Evolutionary conservation across 2,797 vertebrate species (phyloP).

Genomic region (Takifugu rubripes): DNA sequence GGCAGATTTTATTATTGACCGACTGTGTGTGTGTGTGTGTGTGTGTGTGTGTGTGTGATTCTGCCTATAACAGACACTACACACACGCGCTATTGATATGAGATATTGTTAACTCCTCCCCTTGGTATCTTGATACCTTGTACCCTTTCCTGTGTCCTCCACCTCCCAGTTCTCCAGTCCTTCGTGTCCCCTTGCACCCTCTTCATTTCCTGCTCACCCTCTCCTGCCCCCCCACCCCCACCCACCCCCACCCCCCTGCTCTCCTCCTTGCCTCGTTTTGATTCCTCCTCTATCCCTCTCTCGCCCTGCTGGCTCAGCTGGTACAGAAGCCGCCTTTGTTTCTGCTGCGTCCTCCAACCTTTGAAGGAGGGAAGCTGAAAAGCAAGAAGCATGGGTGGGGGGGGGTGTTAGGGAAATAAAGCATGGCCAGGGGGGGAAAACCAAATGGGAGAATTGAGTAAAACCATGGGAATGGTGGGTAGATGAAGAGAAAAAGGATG

Average conservation of each 20-base stretch:
- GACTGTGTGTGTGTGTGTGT: slow-evolving; percentile 5
- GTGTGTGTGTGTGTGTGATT: slow-evolving; percentile 14
- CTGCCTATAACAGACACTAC: slow-evolving; percentile 40
- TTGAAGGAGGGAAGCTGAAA: slow-evolving; percentile 54
- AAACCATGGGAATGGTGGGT: slow-evolving; percentile 15
- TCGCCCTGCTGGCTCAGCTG: slow-evolving; percentile 66
- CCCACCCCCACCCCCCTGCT: slow-evolving; percentile 52
- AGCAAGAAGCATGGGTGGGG: slow-evolving; percentile 8
- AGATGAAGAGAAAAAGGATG: slow-evolving; percentile 7
- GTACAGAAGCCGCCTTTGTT: slow-evolving; percentile 67
- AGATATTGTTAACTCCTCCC: slow-evolving; percentile 18
- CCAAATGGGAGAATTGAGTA: slow-evolving; percentile 25
- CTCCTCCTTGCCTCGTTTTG: slow-evolving; percentile 39
- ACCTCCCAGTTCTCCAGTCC: neutral
- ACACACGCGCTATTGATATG: slow-evolving; percentile 31
- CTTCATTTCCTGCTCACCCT: slow-evolving; percentile 31
- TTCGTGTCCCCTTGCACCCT: neutral
- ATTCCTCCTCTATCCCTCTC: slow-evolving; percentile 30
- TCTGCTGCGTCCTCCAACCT: slow-evolving; percentile 54
- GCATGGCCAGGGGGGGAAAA: slow-evolving; percentile 22
- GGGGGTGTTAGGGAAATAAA: slow-evolving; percentile 14
- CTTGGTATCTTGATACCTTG: slow-evolving; percentile 10
- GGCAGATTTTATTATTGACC: slow-evolving; percentile 40
- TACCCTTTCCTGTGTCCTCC: neutral
- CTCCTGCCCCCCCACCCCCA: slow-evolving; percentile 24